phyloP scores from a whole-genome alignment of 2,113 vertebrate species.

The Shinisaurus crocodilurus region DNA sequence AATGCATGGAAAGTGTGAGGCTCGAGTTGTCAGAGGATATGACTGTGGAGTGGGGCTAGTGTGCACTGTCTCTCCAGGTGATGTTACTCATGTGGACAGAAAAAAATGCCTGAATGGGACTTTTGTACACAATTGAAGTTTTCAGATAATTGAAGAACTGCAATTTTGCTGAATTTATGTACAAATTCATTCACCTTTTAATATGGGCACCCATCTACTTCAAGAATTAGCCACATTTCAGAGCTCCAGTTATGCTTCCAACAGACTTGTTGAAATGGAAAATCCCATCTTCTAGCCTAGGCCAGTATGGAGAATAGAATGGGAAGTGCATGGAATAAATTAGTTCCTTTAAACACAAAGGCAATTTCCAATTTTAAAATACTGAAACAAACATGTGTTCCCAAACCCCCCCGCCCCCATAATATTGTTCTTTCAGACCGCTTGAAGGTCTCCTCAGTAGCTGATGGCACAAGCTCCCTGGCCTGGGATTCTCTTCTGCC shows the following conservation, averaged over 20 bases:
- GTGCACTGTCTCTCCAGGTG: neutral
- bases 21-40: neutral
- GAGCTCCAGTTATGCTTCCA: neutral
- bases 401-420: too few relatives aligned
- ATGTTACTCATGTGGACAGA: neutral
- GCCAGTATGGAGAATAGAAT: neutral
- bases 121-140: neutral
- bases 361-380: too few relatives aligned
- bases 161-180: neutral
- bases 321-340: neutral
- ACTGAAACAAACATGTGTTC: too few relatives aligned
- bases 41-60: too few relatives aligned
- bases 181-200: neutral
- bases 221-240: neutral
- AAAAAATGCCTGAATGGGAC: neutral
- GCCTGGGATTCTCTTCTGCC: neutral
- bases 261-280: neutral
- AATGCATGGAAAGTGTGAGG: neutral
- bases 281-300: constrained; percentile 10
- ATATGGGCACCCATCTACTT: neutral
- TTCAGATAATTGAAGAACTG: neutral
- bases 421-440: too few relatives aligned
- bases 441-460: too few relatives aligned
- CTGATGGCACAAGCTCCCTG: too few relatives aligned
- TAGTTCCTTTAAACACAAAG: neutral